Conservation (phyloP, 2,797 vertebrate genomes). For the Sebastes kiyomatsui region DNA sequence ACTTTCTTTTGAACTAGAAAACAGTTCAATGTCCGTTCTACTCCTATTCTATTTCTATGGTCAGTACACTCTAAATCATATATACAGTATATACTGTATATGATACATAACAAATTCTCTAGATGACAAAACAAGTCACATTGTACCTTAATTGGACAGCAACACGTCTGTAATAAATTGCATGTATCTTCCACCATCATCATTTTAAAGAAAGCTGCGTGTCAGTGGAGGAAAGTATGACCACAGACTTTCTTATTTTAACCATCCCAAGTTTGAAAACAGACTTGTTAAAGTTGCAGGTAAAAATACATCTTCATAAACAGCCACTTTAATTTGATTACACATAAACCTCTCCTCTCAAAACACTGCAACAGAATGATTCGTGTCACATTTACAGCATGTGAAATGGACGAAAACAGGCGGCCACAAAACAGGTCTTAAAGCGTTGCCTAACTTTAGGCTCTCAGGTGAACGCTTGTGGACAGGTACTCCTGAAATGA, state of each 20-base stretch:
- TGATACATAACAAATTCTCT: neutral
- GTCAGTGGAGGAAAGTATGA: neutral
- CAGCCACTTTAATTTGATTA: conserved; percentile 7
- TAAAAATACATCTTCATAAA: conserved; percentile 39
- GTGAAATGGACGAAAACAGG: conserved; percentile 3
- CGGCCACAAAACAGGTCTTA: conserved; percentile 4
- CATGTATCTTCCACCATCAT: neutral
- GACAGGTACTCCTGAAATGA: conserved; percentile 40
- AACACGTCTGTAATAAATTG: neutral
- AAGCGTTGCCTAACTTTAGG: conserved; percentile 39
- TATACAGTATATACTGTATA: neutral
- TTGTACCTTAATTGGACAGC: neutral
- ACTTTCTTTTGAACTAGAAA: neutral
- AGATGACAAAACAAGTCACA: neutral
- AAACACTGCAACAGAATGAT: neutral
- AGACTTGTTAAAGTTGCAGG: conserved; percentile 12
- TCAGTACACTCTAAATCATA: neutral
- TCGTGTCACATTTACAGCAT: conserved; percentile 3
- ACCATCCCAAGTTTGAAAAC: conserved; percentile 6
- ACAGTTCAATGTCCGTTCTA: neutral
- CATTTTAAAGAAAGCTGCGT: neutral
- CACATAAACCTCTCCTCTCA: neutral
- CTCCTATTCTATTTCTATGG: neutral
- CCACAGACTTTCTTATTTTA: conserved; percentile 9
- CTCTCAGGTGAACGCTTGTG: conserved; percentile 44